These are phyloP conservation scores for Ceratosolen fusciceps DNA, from an alignment of 1,140 invertebrate genomes.

Conservation along the genomic window DNA sequence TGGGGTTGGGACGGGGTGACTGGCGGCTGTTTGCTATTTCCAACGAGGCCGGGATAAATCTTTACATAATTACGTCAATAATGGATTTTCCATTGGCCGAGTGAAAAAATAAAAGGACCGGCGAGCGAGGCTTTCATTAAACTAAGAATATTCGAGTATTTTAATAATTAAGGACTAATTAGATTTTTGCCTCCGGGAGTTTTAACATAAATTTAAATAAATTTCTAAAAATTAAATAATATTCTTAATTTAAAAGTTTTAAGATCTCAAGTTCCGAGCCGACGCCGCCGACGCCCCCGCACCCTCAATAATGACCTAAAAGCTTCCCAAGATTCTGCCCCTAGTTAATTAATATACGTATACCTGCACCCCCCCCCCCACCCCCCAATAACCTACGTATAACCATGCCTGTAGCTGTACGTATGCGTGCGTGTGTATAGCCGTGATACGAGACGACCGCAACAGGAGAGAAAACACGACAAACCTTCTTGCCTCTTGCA, in stretches of 20 bases:
- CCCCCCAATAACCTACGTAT: too few species aligned
- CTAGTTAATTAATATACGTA: constrained; percentile 44
- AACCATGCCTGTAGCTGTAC: too few species aligned
- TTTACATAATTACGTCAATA: constrained; percentile 18
- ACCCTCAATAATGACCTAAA: constrained; percentile 27
- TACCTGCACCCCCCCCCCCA: too few species aligned
- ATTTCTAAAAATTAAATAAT: constrained; percentile 10
- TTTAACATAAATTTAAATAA: constrained; percentile 20
- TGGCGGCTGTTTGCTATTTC: background rate
- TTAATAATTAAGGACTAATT: constrained; percentile 24
- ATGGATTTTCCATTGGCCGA: background rate
- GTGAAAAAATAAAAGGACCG: background rate
- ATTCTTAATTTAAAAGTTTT: constrained; percentile 24
- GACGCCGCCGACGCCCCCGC: too few species aligned
- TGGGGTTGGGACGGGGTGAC: too few species aligned
- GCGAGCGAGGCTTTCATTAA: too few species aligned
- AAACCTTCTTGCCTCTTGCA: constrained; percentile 40
- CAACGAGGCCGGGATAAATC: background rate
- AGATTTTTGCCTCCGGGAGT: background rate
- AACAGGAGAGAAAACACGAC: constrained; percentile 38
- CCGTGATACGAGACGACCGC: too few species aligned
- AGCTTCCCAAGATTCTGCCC: constrained; percentile 26
- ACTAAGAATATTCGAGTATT: background rate
- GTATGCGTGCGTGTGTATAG: too few species aligned
- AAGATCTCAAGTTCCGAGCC: background rate